Evolutionary conservation across 1,140 invertebrate species (phyloP).

Genomic region (Brachystomella parvula): DNA sequence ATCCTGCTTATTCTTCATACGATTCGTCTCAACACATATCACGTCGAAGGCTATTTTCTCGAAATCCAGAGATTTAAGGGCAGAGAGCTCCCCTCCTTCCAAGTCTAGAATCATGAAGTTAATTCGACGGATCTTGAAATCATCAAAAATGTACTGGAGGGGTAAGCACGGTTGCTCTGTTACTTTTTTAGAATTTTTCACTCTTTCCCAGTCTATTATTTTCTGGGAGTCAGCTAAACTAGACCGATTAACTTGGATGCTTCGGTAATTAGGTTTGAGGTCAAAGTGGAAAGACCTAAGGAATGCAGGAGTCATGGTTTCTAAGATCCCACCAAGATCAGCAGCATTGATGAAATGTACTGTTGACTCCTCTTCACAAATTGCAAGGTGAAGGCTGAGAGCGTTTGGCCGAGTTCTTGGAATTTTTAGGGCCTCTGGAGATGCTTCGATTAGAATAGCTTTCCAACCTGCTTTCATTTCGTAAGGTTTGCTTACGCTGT

Average conservation of each 20-base stretch:
- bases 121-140: not conserved
- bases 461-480: not conserved
- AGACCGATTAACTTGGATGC: no score
- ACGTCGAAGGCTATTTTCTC: slow-evolving; percentile 5
- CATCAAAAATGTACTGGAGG: not conserved
- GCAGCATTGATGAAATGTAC: slow-evolving; percentile 1
- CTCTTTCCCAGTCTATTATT: slow-evolving; percentile 1
- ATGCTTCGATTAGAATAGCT: slow-evolving; percentile 7
- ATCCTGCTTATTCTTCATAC: not conserved
- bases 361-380: not conserved
- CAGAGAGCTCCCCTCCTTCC: not conserved
- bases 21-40: slow-evolving; percentile 7
- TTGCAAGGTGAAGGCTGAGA: not conserved
- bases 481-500: not conserved
- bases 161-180: not conserved
- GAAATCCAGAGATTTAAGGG: not conserved
- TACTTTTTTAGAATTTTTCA: not conserved
- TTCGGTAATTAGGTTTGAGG: not conserved
- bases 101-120: slow-evolving; percentile 6
- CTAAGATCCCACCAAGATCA: not conserved
- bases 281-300: not conserved
- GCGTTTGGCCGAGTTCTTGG: slow-evolving; percentile 1
- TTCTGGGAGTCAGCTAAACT: no score
- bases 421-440: not conserved
- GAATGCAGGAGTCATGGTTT: not conserved